Conservation (phyloP, 2,797 vertebrate species). For the Remorina albescens region DNA sequence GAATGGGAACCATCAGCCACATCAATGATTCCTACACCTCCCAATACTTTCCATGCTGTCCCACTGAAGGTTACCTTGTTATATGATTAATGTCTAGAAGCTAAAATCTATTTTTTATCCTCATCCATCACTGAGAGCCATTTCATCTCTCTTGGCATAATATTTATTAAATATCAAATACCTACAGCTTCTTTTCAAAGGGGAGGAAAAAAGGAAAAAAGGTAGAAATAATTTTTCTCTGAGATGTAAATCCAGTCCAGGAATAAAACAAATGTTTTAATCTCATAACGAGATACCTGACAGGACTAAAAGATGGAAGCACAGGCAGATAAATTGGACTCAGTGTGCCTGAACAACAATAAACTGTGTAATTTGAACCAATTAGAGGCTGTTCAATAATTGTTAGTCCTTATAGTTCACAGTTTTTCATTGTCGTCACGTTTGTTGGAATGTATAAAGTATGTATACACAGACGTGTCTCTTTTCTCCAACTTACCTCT, state of each 20-base stretch:
- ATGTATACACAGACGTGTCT: too few relatives aligned
- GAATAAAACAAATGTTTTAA: conserved; percentile 51
- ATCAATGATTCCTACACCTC: conserved; percentile 27
- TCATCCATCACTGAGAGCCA: conserved; percentile 50
- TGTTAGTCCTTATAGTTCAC: not conserved
- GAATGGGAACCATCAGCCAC: conserved; percentile 23
- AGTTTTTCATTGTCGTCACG: not conserved
- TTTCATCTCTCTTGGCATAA: conserved; percentile 51
- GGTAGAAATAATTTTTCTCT: conserved; percentile 26
- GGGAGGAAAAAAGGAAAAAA: conserved; percentile 27
- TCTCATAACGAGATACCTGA: conserved; percentile 45
- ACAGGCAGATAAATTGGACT: conserved; percentile 7
- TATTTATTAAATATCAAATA: conserved; percentile 55
- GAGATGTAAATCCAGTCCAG: conserved; percentile 47
- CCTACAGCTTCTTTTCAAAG: conserved; percentile 27
- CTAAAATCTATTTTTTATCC: conserved; percentile 58
- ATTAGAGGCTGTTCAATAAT: not conserved
- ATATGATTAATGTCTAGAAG: conserved; percentile 52
- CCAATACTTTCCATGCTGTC: conserved; percentile 25
- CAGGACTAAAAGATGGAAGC: conserved; percentile 14
- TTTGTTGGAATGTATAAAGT: too few relatives aligned
- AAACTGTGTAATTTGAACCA: not conserved
- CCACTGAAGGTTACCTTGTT: conserved; percentile 60
- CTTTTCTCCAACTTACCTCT: too few relatives aligned
- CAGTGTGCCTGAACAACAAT: conserved; percentile 5